Base-by-base conservation (phyloP, 2,797 vertebrate genomes). In the Oreochromis mossambicus region DNA sequence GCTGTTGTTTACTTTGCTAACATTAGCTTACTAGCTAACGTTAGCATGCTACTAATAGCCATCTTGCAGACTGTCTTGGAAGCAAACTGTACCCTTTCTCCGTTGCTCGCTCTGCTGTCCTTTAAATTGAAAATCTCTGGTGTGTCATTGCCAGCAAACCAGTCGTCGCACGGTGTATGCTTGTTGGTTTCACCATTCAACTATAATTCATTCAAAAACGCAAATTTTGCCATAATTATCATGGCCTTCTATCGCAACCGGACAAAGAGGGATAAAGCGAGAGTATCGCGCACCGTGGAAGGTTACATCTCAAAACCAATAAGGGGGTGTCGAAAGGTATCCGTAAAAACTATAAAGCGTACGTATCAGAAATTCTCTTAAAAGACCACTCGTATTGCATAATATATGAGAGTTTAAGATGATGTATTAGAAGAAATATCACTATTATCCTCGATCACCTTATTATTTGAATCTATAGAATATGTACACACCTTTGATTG, bases 261-360 rank as follows among this genome's bases (percentile, higher is more conserved):
- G 96, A 97, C 97, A 97, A 97, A 97, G 97, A 97, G 95, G 95
- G 95, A 96, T 96, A 92, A 92, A 92, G 93, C 95, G 92, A 92
- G 86, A 89, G 89, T 83, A 92, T 88, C 90, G 88, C 90, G 89
- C 93, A 94, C 66, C 61, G 38, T 32, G 94, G 95, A 93, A 88
- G 82, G 83, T 90, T 94, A 70, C 94, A 96, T 91, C 56, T 92
- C 29, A 2, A 1, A 34, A 54, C 24, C 13, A 82, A 92, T 78
- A 91, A 32, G 86, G 95, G 96, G 95, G 94, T 80, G 90, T 79
- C 13, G 2, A 5, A 4, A 75, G 14, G 50, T 41, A 46, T 14
- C 19, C 54, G 10, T 66, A 2, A 26, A 26, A 5, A 56, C n/a
- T 41, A n/a, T 66, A 11, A 36, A 54, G 24, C 1, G 1, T 1